Percentiles rank a stretch among this genome's conserved stretches.
Conservation (phyloP, 1,140 invertebrate genomes). For the Acromyrmex echinatior region DNA sequence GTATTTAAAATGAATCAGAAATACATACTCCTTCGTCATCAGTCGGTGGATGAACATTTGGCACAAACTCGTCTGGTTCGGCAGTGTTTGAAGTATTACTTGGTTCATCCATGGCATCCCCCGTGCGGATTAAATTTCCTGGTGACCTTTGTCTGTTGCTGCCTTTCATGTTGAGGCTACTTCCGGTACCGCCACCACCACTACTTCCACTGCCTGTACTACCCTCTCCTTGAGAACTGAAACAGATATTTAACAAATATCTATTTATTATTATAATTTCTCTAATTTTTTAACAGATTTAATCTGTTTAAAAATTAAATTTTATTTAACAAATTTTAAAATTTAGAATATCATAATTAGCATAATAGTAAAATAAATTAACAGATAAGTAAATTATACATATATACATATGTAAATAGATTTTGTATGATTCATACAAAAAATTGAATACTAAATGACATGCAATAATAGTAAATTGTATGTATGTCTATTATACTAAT, state of each 20-base stretch:
- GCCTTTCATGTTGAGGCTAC: constrained; percentile 76
- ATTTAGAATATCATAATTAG: not conserved
- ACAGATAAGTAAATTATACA: not conserved
- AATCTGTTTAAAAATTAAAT: no score
- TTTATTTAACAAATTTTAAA: not conserved
- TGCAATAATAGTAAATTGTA: constrained; percentile 15
- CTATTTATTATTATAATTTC: no score
- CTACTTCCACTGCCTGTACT: constrained; percentile 84
- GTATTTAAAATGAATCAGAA: not conserved
- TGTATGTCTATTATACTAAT: constrained; percentile 31
- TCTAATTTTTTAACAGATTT: no score
- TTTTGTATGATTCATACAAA: constrained; percentile 14
- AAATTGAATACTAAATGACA: constrained; percentile 22
- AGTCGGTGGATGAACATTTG: constrained; percentile 82
- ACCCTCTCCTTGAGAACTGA: constrained; percentile 80
- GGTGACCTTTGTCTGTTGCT: constrained; percentile 83
- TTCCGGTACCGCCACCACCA: constrained; percentile 75
- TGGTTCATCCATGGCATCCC: constrained; percentile 82
- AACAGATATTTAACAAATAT: constrained; percentile 26
- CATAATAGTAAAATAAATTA: not conserved
- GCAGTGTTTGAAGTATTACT: constrained; percentile 81
- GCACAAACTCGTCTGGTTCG: constrained; percentile 82
- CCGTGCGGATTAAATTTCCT: constrained; percentile 80
- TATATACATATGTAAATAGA: not conserved
- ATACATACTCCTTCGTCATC: constrained; percentile 83